Evolutionary conservation across 1,140 invertebrate species (phyloP).

Genomic region (Mactra quadrangularis): DNA sequence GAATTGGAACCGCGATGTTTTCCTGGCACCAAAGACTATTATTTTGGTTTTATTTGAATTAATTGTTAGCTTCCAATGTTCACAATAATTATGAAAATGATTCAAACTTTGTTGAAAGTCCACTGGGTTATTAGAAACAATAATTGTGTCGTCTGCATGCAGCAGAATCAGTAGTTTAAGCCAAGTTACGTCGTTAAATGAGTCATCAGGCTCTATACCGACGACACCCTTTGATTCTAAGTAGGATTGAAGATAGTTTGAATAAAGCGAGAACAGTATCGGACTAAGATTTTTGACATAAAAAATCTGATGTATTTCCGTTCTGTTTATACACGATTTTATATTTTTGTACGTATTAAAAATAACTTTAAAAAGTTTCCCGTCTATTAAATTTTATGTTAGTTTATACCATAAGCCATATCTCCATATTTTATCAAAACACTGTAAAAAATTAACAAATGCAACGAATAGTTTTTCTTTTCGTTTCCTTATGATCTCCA

Average conservation of each 20-base stretch:
- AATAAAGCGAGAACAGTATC: conserved; percentile 16
- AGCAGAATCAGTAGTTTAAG: conserved; percentile 39
- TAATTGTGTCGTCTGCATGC: conserved; percentile 48
- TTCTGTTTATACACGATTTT: too few species aligned
- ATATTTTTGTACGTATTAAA: too few species aligned
- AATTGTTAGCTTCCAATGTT: conserved; percentile 44
- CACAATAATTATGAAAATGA: conserved; percentile 47
- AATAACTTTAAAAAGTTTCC: too few species aligned
- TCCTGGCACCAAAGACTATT: conserved; percentile 33
- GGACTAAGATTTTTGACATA: conserved; percentile 15
- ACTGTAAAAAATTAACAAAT: too few species aligned
- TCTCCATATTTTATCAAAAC: too few species aligned
- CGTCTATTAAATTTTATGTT: too few species aligned
- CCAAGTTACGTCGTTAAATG: neutral
- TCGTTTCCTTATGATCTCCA: too few species aligned
- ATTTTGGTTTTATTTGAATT: conserved; percentile 52
- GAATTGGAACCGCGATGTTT: conserved; percentile 17
- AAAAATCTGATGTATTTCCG: too few species aligned
- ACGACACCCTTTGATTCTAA: neutral
- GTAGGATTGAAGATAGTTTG: conserved; percentile 16
- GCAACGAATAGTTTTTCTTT: too few species aligned
- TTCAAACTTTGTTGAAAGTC: conserved; percentile 24
- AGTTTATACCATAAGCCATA: too few species aligned
- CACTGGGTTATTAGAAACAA: conserved; percentile 10
- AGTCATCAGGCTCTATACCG: neutral